Percentiles rank a stretch among this genome's conserved stretches.
phyloP scores from a whole-genome alignment of 2,888 invertebrate species.

The Xestia rhomboidea region DNA sequence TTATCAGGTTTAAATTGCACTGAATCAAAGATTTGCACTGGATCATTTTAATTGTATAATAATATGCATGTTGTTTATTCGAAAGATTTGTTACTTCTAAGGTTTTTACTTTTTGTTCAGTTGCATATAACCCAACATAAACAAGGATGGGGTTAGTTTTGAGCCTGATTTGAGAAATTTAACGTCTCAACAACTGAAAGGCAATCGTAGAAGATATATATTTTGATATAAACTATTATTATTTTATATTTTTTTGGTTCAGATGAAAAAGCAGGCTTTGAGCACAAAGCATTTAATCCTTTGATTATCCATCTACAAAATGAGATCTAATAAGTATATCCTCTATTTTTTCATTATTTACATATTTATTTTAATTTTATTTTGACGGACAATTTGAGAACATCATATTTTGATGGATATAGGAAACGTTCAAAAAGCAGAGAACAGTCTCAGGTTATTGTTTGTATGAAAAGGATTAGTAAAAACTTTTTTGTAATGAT shows the following conservation, averaged over 20 bases:
- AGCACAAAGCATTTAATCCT: conserved; percentile 4
- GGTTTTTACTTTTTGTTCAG: neutral
- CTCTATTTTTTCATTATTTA: neutral
- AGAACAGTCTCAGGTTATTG: neutral
- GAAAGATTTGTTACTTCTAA: neutral
- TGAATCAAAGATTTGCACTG: neutral
- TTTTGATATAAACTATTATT: too few species aligned
- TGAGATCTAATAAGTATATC: neutral
- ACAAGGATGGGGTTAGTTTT: neutral
- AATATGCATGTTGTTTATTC: too few species aligned
- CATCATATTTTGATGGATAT: neutral
- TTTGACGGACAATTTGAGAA: neutral
- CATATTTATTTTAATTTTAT: conserved; percentile 1
- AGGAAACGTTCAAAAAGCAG: conserved; percentile 16
- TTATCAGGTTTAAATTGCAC: neutral
- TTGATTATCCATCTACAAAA: neutral
- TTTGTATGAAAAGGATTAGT: neutral
- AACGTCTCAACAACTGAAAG: neutral
- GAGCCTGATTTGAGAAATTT: neutral
- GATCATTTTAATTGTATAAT: conserved; percentile 6
- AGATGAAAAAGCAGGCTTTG: neutral
- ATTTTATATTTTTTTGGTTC: neutral
- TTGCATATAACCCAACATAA: neutral
- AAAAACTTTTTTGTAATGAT: neutral
- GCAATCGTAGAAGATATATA: neutral